Conservation (phyloP, 2,113 vertebrate genomes). For the Cryptomyrus ogoouensis region DNA sequence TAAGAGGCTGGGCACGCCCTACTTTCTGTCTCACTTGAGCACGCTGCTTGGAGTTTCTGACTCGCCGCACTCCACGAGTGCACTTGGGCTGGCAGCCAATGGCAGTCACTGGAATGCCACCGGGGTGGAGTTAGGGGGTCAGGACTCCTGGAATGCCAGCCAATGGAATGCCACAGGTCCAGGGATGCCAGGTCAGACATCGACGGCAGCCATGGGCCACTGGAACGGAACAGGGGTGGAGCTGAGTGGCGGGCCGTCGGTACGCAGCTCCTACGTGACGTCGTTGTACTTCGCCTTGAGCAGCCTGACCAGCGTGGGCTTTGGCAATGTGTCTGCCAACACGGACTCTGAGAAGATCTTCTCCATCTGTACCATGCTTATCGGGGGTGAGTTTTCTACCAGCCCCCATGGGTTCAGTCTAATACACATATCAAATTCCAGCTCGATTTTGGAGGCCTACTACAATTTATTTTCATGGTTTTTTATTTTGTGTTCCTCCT, state of each 20-base stretch:
- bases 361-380: constrained; percentile 76
- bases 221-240: constrained; percentile 31
- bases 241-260: constrained; percentile 57
- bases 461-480: not conserved
- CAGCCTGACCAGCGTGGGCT: constrained; percentile 72
- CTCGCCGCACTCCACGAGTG: constrained; percentile 25
- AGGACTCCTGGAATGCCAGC: constrained; percentile 54
- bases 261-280: constrained; percentile 71
- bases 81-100: constrained; percentile 39
- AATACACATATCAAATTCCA: not conserved
- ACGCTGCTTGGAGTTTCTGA: constrained; percentile 42
- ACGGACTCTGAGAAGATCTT: constrained; percentile 76
- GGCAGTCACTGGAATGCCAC: constrained; percentile 55
- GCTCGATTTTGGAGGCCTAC: not conserved
- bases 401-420: not conserved
- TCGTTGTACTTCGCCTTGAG: constrained; percentile 74
- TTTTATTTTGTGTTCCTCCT: not conserved
- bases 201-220: not conserved
- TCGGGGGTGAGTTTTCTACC: constrained; percentile 58
- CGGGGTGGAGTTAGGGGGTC: constrained; percentile 37
- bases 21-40: constrained; percentile 46
- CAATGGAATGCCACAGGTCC: constrained; percentile 47
- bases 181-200: constrained; percentile 20
- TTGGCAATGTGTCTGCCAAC: constrained; percentile 74
- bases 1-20: constrained; percentile 65